Percentiles rank a stretch among this genome's conserved stretches.
phyloP scores from a whole-genome alignment of 2,888 invertebrate species.

The Tachina fera region DNA sequence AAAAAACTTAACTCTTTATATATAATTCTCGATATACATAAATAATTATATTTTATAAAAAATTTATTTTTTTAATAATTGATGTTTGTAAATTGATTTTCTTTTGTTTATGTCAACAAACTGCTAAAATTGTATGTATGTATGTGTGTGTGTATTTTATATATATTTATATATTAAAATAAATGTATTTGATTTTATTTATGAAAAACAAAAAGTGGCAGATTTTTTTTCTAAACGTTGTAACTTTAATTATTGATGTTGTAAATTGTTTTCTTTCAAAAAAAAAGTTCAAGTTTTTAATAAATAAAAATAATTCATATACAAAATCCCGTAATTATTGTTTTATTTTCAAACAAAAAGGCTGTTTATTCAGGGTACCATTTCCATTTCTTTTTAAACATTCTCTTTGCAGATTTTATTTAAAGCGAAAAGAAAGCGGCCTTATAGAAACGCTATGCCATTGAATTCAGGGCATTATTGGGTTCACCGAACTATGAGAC shows the following conservation, averaged over 20 bases:
- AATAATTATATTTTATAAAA: slow-evolving; percentile 9
- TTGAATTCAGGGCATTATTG: not conserved
- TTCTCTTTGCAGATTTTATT: slow-evolving; percentile 67
- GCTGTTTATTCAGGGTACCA: slow-evolving; percentile 50
- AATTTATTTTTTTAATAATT: slow-evolving; percentile 21
- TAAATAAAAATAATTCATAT: slow-evolving; percentile 31
- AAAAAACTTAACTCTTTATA: slow-evolving; percentile 2
- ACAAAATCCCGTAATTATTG: slow-evolving; percentile 31
- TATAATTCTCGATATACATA: not conserved
- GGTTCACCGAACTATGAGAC: slow-evolving; percentile 10
- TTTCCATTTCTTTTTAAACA: slow-evolving; percentile 41
- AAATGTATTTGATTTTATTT: slow-evolving; percentile 35
- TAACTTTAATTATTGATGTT: slow-evolving; percentile 63
- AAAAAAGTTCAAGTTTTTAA: slow-evolving; percentile 6
- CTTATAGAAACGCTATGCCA: slow-evolving; percentile 9
- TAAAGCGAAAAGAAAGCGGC: slow-evolving; percentile 55
- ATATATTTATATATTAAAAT: slow-evolving; percentile 1
- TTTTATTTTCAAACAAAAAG: slow-evolving; percentile 43
- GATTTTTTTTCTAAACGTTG: slow-evolving; percentile 50
- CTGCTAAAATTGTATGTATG: slow-evolving; percentile 6
- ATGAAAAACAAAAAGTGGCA: not conserved
- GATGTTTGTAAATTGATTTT: slow-evolving; percentile 30
- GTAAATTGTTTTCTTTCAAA: slow-evolving; percentile 50
- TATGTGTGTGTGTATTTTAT: slow-evolving; percentile 42
- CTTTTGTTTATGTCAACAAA: slow-evolving; percentile 2